Evolutionary conservation across 35 echinoderm and acorn worm species (phyloP), one percentile per base, ranked within the genome.

Genomic region (Chiridota heheva): DNA sequence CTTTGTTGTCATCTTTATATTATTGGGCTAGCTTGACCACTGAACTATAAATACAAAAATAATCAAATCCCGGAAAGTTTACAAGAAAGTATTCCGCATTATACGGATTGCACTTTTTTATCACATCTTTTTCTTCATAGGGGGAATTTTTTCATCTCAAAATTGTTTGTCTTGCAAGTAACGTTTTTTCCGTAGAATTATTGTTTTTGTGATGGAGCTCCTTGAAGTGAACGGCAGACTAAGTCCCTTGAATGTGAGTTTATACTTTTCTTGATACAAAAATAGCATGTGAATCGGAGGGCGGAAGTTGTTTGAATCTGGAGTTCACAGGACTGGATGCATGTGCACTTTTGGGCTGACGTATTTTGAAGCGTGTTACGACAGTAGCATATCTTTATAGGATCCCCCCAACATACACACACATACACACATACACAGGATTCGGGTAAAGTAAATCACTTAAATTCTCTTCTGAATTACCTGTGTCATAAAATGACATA

Each of bases 81-180:
- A 65, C 7, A 13, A 13, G n/a, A 8, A 27, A 13, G 28, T 53
- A n/a, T 31, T 12, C 39, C 6, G 10, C 7, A 7, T 40, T 47
- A 30, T 17, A 40, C 7, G 10, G 69, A 12, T 74, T 26, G 29
- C 13, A 20, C 34, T 10, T 29, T 47, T 4, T 46, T 36, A 29
- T 13, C 27, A 76, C 58, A 74, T 76, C 40, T 42, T 7, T 32
- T 46, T 72, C 36, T 67, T 0, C 41, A 12, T 55, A 93, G 90
- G 66, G 84, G 74, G 32, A 88, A 89, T 68, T 89, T 83, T 42
- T 47, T 80, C 2, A 83, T 69, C 20, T 61, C 89, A 67, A 81
- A 94, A 25, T 22, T 83, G 13, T 44, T 55, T n/a, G 86, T 89
- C 4, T 67, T 94, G 60, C 91, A 94, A 69, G 67, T 82, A 39